Base-by-base conservation (phyloP, 2,797 vertebrate species). In the Bovichtus diacanthus region DNA sequence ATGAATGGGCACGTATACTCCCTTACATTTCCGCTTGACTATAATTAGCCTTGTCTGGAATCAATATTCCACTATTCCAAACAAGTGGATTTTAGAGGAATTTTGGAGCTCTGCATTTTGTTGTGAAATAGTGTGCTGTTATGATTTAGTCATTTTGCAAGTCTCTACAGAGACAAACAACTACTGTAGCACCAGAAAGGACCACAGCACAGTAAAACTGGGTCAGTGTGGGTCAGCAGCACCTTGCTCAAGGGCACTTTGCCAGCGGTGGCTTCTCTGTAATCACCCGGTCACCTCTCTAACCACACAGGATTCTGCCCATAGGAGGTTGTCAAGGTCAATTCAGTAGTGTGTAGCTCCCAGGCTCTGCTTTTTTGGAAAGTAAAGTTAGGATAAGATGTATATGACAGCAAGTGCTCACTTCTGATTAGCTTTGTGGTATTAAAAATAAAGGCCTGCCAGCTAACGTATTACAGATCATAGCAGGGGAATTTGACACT, bases 1-100 rank as follows among this genome's bases (percentile, higher is more conserved):
- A 69, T 85, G 66, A 87, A 73, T 66, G 49, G 68, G n/a, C 69
- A 65, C 7, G 43, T 78, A 79, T 63, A 80, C 49, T 43, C 64
- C 46, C 49, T 78, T 70, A 76, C 69, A 56, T 85, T 76, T 90
- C 70, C 39, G n/a, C 39, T 59, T 2, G 1, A 41, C 47, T 81
- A 15, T 73, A 79, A 78, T 81, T 78, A 68, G 31, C 56, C 71
- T 69, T 0, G 11, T 61, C 21, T 44, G 63, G 36, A 74, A 58
- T n/a, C 60, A 29, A 55, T n/a, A 31, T 15, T 77, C 27, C 13
- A 31, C n/a, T 27, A 53, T 39, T 51, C 11, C 34, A 70, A 78
- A 38, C 34, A 58, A 67, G 41, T 50, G 11, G 34, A 25, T 63
- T 61, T 74, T 56, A 34, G 23, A 56, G 29, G 7, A 69, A 70